phyloP scores from a whole-genome alignment of 2,888 invertebrate species.

The Hanleya hanleyi region DNA sequence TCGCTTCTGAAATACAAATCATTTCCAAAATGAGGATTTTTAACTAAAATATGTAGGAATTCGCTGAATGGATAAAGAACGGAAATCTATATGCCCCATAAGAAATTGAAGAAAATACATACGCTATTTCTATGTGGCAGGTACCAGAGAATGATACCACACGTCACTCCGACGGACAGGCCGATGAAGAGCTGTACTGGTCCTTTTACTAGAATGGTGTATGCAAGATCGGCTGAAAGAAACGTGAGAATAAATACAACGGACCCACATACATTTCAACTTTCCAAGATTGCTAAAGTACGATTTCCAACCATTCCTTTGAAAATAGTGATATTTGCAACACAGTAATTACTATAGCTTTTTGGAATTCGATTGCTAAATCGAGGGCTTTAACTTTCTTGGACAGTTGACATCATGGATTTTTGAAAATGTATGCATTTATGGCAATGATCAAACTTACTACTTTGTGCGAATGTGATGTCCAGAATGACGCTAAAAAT shows the following conservation, averaged over 20 bases:
- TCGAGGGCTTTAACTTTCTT: no score
- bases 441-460: no score
- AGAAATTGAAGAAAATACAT: not conserved
- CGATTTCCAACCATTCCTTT: no score
- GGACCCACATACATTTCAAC: no score
- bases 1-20: not conserved
- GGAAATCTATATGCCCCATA: not conserved
- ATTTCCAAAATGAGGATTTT: not conserved
- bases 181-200: conserved; percentile 2
- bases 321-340: no score
- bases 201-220: not conserved
- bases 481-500: conserved; percentile 7
- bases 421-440: no score
- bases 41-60: not conserved
- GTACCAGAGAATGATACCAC: conserved; percentile 8
- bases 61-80: not conserved
- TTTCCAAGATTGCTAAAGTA: no score
- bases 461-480: not conserved
- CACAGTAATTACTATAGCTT: no score
- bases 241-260: no score
- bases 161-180: not conserved
- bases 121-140: conserved; percentile 7
- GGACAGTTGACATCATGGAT: no score
- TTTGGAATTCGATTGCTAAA: no score
- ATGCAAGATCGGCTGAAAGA: not conserved